Conservation (phyloP, 1,140 invertebrate species). For the Halesus radiatus region DNA sequence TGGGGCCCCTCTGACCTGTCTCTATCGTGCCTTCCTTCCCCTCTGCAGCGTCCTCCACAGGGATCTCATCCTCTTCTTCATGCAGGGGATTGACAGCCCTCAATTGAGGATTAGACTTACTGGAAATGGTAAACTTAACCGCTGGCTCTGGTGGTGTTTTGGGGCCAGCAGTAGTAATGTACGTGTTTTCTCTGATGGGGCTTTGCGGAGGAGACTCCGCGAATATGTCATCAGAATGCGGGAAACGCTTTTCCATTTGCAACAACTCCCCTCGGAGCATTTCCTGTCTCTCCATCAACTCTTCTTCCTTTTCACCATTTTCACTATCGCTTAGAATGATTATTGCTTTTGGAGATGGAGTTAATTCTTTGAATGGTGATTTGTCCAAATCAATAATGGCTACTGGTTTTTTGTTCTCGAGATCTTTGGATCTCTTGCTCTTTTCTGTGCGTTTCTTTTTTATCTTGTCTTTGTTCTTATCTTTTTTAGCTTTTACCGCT, state of each 20-base stretch:
- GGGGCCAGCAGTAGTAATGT: slow-evolving; percentile 64
- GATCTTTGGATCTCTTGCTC: slow-evolving; percentile 69
- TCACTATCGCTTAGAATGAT: slow-evolving; percentile 88
- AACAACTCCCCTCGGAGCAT: slow-evolving; percentile 56
- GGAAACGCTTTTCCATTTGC: slow-evolving; percentile 56
- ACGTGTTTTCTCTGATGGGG: slow-evolving; percentile 58
- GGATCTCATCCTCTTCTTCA: slow-evolving; percentile 63
- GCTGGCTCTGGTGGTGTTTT: slow-evolving; percentile 63
- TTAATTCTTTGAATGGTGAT: slow-evolving; percentile 85
- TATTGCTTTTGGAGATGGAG: slow-evolving; percentile 83
- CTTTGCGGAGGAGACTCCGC: slow-evolving; percentile 59
- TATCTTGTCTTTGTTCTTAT: slow-evolving; percentile 63
- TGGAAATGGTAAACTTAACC: slow-evolving; percentile 58
- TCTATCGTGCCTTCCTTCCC: slow-evolving; percentile 32
- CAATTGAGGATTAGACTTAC: slow-evolving; percentile 54
- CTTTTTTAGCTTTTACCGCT: slow-evolving; percentile 68
- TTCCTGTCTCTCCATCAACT: slow-evolving; percentile 60
- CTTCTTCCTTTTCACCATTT: slow-evolving; percentile 70
- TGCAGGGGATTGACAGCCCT: slow-evolving; percentile 58
- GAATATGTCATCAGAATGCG: slow-evolving; percentile 57
- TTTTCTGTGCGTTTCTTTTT: slow-evolving; percentile 68
- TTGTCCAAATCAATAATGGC: slow-evolving; percentile 88
- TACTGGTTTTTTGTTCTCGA: slow-evolving; percentile 78
- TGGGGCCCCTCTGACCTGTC: slow-evolving; percentile 69
- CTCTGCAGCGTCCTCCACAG: slow-evolving; percentile 62